These are phyloP conservation scores for Anhinga rufa DNA, from an alignment of 2,113 vertebrate species.

Conservation along the genomic window DNA sequence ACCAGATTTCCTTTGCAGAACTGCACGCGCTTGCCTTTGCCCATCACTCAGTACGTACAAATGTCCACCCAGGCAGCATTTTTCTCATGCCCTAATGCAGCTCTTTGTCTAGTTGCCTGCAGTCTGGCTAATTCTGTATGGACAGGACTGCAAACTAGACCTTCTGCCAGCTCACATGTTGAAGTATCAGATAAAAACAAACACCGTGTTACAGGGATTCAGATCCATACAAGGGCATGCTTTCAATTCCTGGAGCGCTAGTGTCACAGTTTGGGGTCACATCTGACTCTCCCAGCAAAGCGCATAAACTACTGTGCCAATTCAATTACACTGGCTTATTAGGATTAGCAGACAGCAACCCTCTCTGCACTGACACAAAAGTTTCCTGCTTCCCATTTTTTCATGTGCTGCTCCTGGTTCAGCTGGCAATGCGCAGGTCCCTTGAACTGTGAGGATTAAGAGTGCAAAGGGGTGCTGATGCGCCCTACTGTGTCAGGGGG, in stretches of 20 bases:
- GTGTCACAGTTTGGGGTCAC: background rate
- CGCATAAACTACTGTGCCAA: background rate
- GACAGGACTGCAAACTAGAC: background rate
- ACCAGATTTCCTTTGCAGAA: background rate
- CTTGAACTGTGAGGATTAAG: background rate
- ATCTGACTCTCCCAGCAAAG: background rate
- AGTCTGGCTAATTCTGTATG: background rate
- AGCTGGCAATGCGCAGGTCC: fast-evolving
- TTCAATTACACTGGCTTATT: background rate
- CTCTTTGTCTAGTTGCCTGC: background rate
- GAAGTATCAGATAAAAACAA: background rate
- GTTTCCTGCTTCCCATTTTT: background rate
- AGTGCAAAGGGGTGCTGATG: background rate
- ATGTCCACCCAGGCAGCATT: background rate
- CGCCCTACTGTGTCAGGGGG: fast-evolving
- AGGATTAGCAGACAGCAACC: background rate
- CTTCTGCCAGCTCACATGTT: background rate
- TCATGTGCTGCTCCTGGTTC: background rate
- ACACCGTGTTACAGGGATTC: background rate
- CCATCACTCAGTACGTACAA: background rate
- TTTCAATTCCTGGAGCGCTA: background rate
- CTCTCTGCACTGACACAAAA: background rate
- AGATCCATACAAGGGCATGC: background rate
- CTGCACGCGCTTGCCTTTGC: background rate
- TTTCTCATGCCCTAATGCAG: background rate